Conservation (phyloP, 2,888 invertebrate species). For the Microctonus brassicae region DNA sequence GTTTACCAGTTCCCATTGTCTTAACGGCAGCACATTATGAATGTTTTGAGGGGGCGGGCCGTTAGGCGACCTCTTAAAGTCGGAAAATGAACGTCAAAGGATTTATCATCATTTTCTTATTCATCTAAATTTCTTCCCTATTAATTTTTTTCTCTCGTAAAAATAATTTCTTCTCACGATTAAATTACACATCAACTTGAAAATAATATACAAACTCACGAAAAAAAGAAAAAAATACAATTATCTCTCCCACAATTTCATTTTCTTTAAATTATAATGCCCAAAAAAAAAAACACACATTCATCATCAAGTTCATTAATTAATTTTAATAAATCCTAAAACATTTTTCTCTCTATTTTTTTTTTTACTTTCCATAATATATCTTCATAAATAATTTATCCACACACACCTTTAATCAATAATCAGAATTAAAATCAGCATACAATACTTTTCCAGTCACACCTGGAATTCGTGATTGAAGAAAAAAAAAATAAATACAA, state of each 20-base stretch:
- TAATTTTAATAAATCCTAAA: no score
- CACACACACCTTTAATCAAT: neutral
- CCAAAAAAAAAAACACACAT: neutral
- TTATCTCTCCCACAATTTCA: neutral
- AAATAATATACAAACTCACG: no score
- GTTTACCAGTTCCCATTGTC: conserved; percentile 20
- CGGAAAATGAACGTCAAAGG: conserved; percentile 26
- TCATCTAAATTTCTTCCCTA: neutral
- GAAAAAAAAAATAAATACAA: conserved; percentile 35
- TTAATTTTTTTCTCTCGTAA: neutral
- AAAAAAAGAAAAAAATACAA: no score
- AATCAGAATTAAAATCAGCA: conserved; percentile 21
- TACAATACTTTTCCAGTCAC: conserved; percentile 18
- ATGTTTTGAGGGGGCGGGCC: conserved; percentile 36
- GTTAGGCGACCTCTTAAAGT: conserved; percentile 40
- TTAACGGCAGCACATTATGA: conserved; percentile 26
- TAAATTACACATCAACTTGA: neutral
- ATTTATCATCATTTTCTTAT: neutral
- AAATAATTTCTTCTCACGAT: neutral
- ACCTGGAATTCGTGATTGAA: conserved; percentile 29
- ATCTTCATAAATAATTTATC: neutral
- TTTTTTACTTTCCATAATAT: neutral
- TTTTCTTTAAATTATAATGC: neutral
- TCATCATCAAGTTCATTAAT: neutral
- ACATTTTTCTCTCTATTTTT: neutral